phyloP scores from a whole-genome alignment of 2,888 invertebrate species.

The Epicampocera succincta region DNA sequence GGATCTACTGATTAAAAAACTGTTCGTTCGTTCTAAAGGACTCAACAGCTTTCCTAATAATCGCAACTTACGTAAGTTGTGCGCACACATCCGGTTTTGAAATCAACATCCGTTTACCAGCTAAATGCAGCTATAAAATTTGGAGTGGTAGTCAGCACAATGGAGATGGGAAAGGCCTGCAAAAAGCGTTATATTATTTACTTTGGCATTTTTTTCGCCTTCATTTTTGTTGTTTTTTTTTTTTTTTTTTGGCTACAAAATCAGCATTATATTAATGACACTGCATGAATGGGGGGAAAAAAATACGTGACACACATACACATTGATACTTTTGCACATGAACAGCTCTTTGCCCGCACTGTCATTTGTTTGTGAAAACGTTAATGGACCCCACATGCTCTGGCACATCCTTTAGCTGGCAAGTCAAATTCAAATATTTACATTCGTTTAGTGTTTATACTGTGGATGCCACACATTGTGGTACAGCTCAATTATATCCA shows the following conservation, averaged over 20 bases:
- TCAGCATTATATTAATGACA: slow-evolving; percentile 19
- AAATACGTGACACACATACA: not conserved
- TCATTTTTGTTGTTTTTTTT: too few species aligned
- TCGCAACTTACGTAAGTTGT: not conserved
- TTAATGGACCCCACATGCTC: not conserved
- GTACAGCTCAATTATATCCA: slow-evolving; percentile 60
- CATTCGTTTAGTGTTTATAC: slow-evolving; percentile 37
- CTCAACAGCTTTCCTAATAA: too few species aligned
- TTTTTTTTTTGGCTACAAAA: slow-evolving; percentile 33
- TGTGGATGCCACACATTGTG: slow-evolving; percentile 53
- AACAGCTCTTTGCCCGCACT: not conserved
- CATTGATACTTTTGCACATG: not conserved
- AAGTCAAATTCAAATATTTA: slow-evolving; percentile 4
- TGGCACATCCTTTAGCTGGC: not conserved
- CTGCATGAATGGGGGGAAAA: slow-evolving; percentile 25
- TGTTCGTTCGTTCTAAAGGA: too few species aligned
- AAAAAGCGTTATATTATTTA: slow-evolving; percentile 10
- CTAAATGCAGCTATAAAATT: not conserved
- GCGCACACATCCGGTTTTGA: slow-evolving; percentile 41
- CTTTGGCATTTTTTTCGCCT: not conserved
- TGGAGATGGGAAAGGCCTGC: not conserved
- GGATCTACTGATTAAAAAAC: too few species aligned
- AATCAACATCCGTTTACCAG: slow-evolving; percentile 54
- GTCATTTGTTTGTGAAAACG: not conserved
- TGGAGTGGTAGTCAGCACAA: not conserved